A percentile compares a stretch with the other conserved stretches of the same genome.
Evolutionary conservation across 1,140 invertebrate species (phyloP).

Genomic region (Gonioctena quinquepunctata): DNA sequence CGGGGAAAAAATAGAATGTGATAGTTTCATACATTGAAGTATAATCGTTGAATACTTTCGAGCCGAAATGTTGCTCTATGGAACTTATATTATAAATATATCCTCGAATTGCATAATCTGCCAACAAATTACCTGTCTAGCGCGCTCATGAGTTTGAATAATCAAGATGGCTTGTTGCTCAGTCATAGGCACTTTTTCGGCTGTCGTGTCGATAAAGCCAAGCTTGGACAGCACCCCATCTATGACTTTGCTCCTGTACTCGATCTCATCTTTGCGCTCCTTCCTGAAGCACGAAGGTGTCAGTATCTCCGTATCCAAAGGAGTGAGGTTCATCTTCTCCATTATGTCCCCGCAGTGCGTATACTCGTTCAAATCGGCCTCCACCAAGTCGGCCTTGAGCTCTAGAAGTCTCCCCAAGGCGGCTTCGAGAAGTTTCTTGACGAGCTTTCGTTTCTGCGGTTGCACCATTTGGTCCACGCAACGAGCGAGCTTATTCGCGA

Average conservation of each 20-base stretch:
- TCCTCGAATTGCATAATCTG: no score
- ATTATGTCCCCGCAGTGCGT: slow-evolving; percentile 84
- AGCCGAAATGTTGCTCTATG: no score
- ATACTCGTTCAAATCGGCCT: slow-evolving; percentile 82
- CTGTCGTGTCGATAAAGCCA: slow-evolving; percentile 67
- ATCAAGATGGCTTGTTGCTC: slow-evolving; percentile 83
- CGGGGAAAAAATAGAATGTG: no score
- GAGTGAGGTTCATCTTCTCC: slow-evolving; percentile 61
- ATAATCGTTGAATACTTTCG: no score
- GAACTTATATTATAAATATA: no score
- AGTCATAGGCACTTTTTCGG: slow-evolving; percentile 63
- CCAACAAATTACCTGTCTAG: no score
- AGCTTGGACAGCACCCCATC: slow-evolving; percentile 68
- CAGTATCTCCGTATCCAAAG: slow-evolving; percentile 60
- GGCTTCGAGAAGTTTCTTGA: slow-evolving; percentile 79
- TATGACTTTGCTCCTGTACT: slow-evolving; percentile 65
- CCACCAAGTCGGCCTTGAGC: slow-evolving; percentile 83
- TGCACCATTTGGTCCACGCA: slow-evolving; percentile 91
- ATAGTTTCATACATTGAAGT: no score
- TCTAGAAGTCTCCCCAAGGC: slow-evolving; percentile 78
- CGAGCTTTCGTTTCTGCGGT: slow-evolving; percentile 84
- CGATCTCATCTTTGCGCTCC: slow-evolving; percentile 67
- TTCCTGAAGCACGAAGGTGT: slow-evolving; percentile 72
- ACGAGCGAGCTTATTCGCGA: slow-evolving; percentile 74
- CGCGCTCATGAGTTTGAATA: slow-evolving; percentile 89